Evolutionary conservation across 1,140 invertebrate species (phyloP), one percentile per base, ranked within the genome.

Genomic region (Pissodes strobi): DNA sequence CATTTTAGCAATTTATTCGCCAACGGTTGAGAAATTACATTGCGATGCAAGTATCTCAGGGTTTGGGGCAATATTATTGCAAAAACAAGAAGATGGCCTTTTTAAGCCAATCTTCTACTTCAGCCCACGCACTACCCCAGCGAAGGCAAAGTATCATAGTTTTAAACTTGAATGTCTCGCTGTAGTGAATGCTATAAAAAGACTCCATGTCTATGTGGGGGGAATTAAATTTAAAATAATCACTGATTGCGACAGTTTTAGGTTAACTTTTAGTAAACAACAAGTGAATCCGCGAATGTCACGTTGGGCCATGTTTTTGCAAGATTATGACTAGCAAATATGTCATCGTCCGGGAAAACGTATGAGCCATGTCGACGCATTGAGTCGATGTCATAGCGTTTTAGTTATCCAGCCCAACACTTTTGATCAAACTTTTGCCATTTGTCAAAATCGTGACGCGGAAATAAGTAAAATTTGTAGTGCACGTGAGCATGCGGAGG

Each of bases 1-100:
- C 1, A 22, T 65, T 15, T 65, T 65, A 49, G 41, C 63, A 1
- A 43, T 65, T 55, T 56, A 62, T 63, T 67, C 59, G 2, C 59
- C 58, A 6, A 2, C 34, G 2, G n/a, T 27, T 13, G 58, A 67
- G 30, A 39, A 52, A 30, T 15, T 52, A 43, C 57, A 66, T 19
- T 66, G 66, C 21, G 59, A 63, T 41, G 60, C 60, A 0, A 56
- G 51, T 23, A 37, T 30, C 4, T 10, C 17, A n/a, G 59, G 59
- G 2, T 57, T 56, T 61, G 64, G 27, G 22, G 22, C 55, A 12
- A 30, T 64, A 23, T 27, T 64, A 30, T 43, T 64, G 38, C 61
- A 64, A 21, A 57, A 27, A 25, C 61, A 64, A 27, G n/a, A 46
- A 27, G 45, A 60, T 60, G 45, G 45, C 4, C 15, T 27, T 3